Base-by-base conservation (phyloP, 2,888 invertebrate species). In the Nezara viridula region DNA sequence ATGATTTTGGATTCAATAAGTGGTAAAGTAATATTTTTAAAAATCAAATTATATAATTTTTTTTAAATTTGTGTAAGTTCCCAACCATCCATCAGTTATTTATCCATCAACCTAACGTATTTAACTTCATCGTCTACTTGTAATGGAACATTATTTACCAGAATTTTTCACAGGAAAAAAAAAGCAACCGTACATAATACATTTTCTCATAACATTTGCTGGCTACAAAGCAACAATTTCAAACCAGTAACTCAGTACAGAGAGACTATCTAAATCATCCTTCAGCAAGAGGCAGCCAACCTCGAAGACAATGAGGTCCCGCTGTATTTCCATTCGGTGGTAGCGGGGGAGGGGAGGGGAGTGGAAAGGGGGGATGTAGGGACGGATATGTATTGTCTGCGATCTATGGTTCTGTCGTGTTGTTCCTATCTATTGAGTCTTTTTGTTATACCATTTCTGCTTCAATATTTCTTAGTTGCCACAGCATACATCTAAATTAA, bases 341-440 rank as follows among this genome's bases (percentile, higher is more conserved):
- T 27, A n/a, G n/a, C n/a, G n/a, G n/a, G n/a, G n/a, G n/a, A n/a
- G n/a, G n/a, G n/a, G n/a, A n/a, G n/a, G n/a, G n/a, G n/a, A n/a
- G n/a, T n/a, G n/a, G n/a, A 55, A 9, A 1, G 7, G 27, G 27
- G 16, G 19, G 66, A 66, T 73, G 66, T 73, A 37, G 66, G 37
- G 37, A 32, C 66, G 66, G 66, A 73, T 73, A 73, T 73, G 32
- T 73, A 73, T 73, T 73, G 66, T 73, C 32, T 37, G 66, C 19
- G 66, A 32, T 60, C 60, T 60, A 16, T 27, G 12, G 27, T 19
- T 37, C 14, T 27, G 60, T 60, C 60, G 14, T 27, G 27, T 27
- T 4, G 14, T 9, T 7, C 37, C 66, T 73, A 73, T 37, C 66
- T 73, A 10, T 73, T 73, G 66, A 73, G 66, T 60, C 32, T 73